Evolutionary conservation across 1,140 invertebrate species (phyloP), one percentile per base, ranked within the genome.

Genomic region (Diorhabda carinulata): DNA sequence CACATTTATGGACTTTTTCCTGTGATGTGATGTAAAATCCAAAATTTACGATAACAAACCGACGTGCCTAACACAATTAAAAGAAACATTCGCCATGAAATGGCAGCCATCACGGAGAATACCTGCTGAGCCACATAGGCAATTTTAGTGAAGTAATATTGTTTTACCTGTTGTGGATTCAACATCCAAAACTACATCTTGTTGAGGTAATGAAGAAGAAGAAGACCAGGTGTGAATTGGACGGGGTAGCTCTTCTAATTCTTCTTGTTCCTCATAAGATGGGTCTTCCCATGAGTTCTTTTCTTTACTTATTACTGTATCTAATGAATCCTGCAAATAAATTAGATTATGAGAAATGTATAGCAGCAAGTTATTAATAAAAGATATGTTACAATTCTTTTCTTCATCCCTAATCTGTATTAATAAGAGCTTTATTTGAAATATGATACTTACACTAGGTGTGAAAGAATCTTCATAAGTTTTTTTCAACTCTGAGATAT

Each of bases 401-500:
- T 56, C n/a, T 7, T 56, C 3, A 57, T 7, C 25, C 10, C 44
- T 9, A 9, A 56, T 62, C 43, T 65, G 6, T n/a, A 25, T 43
- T 57, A 7, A 25, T 25, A 25, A 25, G 25, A 25, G 25, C 25
- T 25, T 25, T 25, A 25, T 25, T 25, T 25, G 25, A 25, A 25
- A 25, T 1, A 25, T 25, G 73, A 77, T 0, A 79, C 77, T 42
- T 81, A 81, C 9, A 87, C 72, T 10, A 86, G 84, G 8, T 83
- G 86, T 84, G 66, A 86, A 86, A 2, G 85, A 85, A 71, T 85
- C 83, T 57, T 86, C 85, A 56, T 82, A 82, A 3, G 77, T 80
- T 66, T 82, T 83, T 78, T 91, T 90, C 58, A 92, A 77, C 72
- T 91, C 87, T 72, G 86, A 84, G 64, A 93, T 91, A 66, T 89